Evolutionary conservation across 2,888 invertebrate species (phyloP).

Genomic region (Enchytraeus crypticus): DNA sequence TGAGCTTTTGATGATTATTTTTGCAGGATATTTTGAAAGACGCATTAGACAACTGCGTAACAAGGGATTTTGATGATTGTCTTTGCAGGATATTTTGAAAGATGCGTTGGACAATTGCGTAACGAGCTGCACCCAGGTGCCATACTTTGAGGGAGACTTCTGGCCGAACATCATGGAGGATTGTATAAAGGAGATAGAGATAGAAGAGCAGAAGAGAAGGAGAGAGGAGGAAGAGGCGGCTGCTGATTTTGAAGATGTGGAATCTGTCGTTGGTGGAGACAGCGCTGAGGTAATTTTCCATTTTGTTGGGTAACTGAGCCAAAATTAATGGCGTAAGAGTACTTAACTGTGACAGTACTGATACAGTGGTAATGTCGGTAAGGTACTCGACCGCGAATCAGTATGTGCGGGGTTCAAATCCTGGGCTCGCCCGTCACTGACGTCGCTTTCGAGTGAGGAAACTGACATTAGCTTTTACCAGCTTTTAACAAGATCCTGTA

Average conservation of each 20-base stretch:
- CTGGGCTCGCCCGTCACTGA: no score
- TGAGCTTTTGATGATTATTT: not conserved
- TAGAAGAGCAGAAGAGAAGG: conserved; percentile 90
- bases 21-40: conserved; percentile 65
- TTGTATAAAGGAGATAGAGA: conserved; percentile 97
- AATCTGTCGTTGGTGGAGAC: conserved; percentile 1
- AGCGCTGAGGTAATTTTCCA: conserved; percentile 7
- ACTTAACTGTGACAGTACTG: not conserved
- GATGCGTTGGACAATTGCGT: conserved; percentile 98
- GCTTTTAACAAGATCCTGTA: no score
- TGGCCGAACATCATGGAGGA: conserved; percentile 99
- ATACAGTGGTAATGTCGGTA: no score
- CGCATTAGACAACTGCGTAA: conserved; percentile 93
- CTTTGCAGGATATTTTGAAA: conserved; percentile 58
- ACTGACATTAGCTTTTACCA: no score
- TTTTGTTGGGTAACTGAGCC: no score
- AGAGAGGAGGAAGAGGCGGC: conserved; percentile 74
- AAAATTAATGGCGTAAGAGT: not conserved
- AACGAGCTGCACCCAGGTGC: conserved; percentile 51
- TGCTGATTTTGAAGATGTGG: conserved; percentile 32
- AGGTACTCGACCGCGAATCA: no score
- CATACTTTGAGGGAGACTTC: conserved; percentile 68
- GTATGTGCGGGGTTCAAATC: no score
- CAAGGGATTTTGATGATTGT: conserved; percentile 37
- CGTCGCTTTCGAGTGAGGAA: no score